A percentile compares a stretch with the other conserved stretches of the same genome.
phyloP scores from a whole-genome alignment of 1,140 invertebrate species.

The Pristionchus pacificus region DNA sequence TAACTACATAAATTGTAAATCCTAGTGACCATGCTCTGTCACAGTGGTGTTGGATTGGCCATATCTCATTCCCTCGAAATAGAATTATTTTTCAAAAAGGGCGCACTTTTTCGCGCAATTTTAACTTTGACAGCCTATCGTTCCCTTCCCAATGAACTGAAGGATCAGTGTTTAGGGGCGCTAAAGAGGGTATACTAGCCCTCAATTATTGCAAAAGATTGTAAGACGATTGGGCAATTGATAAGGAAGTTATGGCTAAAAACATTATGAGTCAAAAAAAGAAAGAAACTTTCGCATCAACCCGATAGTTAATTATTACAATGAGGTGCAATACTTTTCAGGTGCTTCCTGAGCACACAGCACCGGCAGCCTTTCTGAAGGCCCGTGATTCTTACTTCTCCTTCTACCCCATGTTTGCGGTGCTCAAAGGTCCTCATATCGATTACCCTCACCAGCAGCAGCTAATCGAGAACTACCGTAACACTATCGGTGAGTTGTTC shows the following conservation, averaged over 20 bases:
- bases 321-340: constrained; percentile 73
- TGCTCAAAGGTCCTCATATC: constrained; percentile 80
- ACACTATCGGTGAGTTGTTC: constrained; percentile 71
- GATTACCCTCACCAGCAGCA: constrained; percentile 93
- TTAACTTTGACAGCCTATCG: too few relatives aligned
- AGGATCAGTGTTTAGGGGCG: too few relatives aligned
- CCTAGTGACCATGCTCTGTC: too few relatives aligned
- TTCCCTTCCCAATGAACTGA: constrained; percentile 65
- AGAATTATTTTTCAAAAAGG: constrained; percentile 40
- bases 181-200: too few relatives aligned
- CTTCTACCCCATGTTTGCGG: constrained; percentile 93
- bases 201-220: too few relatives aligned
- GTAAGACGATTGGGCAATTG: too few relatives aligned
- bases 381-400: constrained; percentile 89
- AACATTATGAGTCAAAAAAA: constrained; percentile 66
- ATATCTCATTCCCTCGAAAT: too few relatives aligned
- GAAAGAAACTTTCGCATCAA: too few relatives aligned
- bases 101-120: too few relatives aligned
- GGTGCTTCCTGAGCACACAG: constrained; percentile 81
- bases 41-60: too few relatives aligned
- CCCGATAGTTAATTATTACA: constrained; percentile 66
- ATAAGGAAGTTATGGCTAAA: too few relatives aligned
- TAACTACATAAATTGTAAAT: too few relatives aligned
- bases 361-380: constrained; percentile 82
- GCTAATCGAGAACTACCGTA: constrained; percentile 85